Evolutionary conservation across 2,888 invertebrate genomes (phyloP).

Genomic region (Drosophila seclusa): DNA sequence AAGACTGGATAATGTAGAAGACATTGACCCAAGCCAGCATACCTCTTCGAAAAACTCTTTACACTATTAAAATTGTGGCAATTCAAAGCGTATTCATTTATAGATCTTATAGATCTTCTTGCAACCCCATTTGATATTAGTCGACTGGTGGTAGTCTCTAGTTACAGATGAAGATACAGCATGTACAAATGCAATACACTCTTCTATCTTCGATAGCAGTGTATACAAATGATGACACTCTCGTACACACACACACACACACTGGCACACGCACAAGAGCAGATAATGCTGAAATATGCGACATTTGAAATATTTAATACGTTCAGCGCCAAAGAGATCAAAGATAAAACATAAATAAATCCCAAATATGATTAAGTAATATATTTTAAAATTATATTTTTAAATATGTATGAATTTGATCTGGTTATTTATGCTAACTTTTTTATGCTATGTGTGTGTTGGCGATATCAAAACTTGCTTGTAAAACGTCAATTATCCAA

Average conservation of each 20-base stretch:
- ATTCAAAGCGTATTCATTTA: not conserved
- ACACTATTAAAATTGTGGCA: not conserved
- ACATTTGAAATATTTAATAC: conserved; percentile 59
- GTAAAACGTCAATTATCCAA: conserved; percentile 27
- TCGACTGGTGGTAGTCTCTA: not conserved
- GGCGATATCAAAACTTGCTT: conserved; percentile 29
- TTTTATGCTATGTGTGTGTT: not conserved
- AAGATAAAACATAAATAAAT: conserved; percentile 32
- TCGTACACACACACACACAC: not conserved
- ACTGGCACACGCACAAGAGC: conserved; percentile 1
- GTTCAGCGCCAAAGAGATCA: conserved; percentile 23
- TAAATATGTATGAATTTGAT: not conserved
- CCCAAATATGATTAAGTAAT: conserved; percentile 8
- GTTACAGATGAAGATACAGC: not conserved
- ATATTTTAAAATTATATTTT: conserved; percentile 4
- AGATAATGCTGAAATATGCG: conserved; percentile 42
- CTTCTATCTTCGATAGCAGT: not conserved
- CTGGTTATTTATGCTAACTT: no score
- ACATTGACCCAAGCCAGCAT: not conserved
- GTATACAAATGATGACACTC: conserved; percentile 20
- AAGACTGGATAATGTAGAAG: no score
- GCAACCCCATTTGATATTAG: not conserved
- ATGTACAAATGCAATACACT: not conserved
- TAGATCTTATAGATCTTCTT: not conserved
- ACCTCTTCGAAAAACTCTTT: no score